These are phyloP conservation scores for Imbricaverruca yamaguchii DNA, from an alignment of 2,888 invertebrate species.

Conservation along the genomic window DNA sequence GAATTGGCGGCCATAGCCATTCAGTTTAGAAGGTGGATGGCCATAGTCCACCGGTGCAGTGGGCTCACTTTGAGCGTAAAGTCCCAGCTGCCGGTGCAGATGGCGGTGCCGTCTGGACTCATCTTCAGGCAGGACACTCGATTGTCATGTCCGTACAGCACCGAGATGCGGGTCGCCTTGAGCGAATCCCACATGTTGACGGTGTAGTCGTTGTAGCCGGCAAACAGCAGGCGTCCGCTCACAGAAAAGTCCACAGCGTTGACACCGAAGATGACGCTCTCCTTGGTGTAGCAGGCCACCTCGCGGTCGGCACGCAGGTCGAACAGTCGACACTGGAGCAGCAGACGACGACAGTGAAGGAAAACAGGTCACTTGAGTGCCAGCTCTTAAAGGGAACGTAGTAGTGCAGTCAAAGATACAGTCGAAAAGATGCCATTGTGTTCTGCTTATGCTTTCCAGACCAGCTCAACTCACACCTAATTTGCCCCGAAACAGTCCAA, in stretches of 20 bases:
- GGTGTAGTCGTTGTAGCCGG: constrained; percentile 97
- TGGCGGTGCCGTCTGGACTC: constrained; percentile 94
- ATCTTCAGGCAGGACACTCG: constrained; percentile 52
- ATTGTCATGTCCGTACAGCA: constrained; percentile 93
- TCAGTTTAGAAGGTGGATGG: too few relatives aligned
- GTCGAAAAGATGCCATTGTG: too few relatives aligned
- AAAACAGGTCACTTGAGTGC: too few relatives aligned
- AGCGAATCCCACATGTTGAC: constrained; percentile 98
- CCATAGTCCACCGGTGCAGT: too few relatives aligned
- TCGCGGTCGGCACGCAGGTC: constrained; percentile 97
- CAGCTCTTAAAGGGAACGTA: too few relatives aligned
- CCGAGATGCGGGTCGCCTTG: constrained; percentile 79
- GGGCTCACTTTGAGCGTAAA: constrained; percentile 67
- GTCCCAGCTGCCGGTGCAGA: constrained; percentile 97
- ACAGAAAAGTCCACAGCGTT: constrained; percentile 97
- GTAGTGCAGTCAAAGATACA: too few relatives aligned
- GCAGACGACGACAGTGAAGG: not conserved
- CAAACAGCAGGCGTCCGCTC: constrained; percentile 89
- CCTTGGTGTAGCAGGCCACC: constrained; percentile 90
- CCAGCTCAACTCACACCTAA: too few relatives aligned
- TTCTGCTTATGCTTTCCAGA: too few relatives aligned
- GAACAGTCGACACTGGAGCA: constrained; percentile 77
- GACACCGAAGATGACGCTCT: constrained; percentile 94
- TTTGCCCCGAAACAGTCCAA: too few relatives aligned
- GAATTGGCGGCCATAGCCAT: not conserved